Base-by-base conservation (phyloP, 2,888 invertebrate species). In the Sturmia bella region DNA sequence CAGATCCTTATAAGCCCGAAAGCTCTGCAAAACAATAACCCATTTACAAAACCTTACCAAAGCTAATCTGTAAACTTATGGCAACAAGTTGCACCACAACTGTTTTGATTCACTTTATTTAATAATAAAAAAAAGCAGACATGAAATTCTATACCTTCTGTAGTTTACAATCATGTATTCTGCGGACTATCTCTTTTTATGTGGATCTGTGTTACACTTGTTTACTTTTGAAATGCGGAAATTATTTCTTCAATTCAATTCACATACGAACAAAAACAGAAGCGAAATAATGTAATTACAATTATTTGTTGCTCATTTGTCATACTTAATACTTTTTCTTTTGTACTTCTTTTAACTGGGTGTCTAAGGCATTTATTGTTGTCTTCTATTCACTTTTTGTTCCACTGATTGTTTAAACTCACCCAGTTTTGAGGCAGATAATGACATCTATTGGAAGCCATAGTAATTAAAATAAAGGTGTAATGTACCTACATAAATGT, bases 401-500 rank as follows among this genome's bases (percentile, higher is more conserved):
- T 72, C 43, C 32, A 7, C 41, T 54, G 12, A 11, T 24, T 24
- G 6, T 68, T 45, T 61, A 50, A 52, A 80, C 70, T 80, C 72
- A 80, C 76, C 80, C 61, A 80, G 64, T 80, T 80, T 72, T 39
- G 45, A 39, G 32, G 45, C 64, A 80, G 68, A 76, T 72, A 80
- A 70, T 45, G 66, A 66, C 70, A 72, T 76, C 66, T 66, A 70
- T 52, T 59, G 57, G 80, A 80, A 80, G 76, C 80, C 80, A 52
- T 80, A 80, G 72, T 72, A 76, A 72, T 76, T 80, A 68, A 66
- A 52, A 52, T 61, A 54, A 6, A 50, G 5, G 32, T 24, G 12
- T 17, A 59, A 73, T 21, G 21, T 57, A 48, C 41, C 37, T 50
- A 57, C 50, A 59, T 72, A 50, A 32, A 32, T 32, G 9, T 6